These are phyloP conservation scores for Aplodontia rufa DNA, from an alignment of 2,113 vertebrate species.

Conservation along the genomic window DNA sequence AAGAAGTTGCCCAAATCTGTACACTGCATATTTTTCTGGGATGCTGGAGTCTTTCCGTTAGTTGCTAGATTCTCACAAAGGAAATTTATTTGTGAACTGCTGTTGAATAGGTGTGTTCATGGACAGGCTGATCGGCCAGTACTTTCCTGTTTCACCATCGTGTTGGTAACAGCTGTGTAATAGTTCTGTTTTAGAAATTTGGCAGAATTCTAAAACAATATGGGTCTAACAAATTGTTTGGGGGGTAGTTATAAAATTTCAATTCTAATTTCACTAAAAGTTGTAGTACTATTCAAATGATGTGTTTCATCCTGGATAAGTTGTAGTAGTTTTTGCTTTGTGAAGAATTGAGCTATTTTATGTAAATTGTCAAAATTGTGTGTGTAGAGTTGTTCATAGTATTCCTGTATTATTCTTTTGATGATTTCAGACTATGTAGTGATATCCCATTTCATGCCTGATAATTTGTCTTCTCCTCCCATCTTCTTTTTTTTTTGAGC, in stretches of 20 bases:
- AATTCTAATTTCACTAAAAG: not conserved
- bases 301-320: not conserved
- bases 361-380: not conserved
- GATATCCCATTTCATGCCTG: not conserved
- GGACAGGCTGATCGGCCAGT: not conserved
- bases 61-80: not conserved
- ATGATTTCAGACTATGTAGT: not conserved
- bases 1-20: not conserved
- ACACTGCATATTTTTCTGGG: not conserved
- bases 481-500: not conserved
- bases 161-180: not conserved
- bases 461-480: not conserved
- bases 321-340: not conserved
- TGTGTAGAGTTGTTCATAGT: not conserved
- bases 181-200: not conserved
- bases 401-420: not conserved
- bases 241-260: not conserved
- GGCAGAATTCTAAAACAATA: not conserved
- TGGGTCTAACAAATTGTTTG: not conserved
- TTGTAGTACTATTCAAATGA: not conserved
- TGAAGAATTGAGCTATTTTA: not conserved
- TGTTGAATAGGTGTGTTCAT: not conserved
- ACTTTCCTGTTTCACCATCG: not conserved
- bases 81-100: too few relatives aligned
- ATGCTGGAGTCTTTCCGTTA: not conserved